phyloP scores from a whole-genome alignment of 2,888 invertebrate species.

The Campoletis raptor region DNA sequence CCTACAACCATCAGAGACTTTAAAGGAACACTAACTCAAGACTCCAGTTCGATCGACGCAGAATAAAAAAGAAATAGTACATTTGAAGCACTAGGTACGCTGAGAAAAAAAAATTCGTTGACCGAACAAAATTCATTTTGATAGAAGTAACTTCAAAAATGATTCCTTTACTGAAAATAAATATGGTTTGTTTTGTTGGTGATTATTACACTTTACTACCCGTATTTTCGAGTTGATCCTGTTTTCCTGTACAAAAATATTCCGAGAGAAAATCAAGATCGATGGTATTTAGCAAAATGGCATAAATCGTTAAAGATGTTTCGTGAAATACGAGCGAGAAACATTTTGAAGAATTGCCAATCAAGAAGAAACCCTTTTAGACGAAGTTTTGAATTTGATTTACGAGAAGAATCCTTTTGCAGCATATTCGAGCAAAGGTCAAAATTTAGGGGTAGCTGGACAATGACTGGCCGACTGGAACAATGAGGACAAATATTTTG shows the following conservation, averaged over 20 bases:
- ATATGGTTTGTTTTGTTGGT: not conserved
- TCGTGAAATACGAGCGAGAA: not conserved
- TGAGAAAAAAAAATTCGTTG: no score
- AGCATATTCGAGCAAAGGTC: constrained; percentile 79
- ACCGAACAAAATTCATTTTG: no score
- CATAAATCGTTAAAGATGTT: constrained; percentile 27
- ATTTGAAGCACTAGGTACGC: not conserved
- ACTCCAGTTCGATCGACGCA: not conserved
- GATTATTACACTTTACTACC: constrained; percentile 76
- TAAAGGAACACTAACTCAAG: not conserved
- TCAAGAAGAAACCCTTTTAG: not conserved
- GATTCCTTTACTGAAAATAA: not conserved
- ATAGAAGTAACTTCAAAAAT: no score
- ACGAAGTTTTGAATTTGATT: constrained; percentile 75
- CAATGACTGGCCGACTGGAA: constrained; percentile 62
- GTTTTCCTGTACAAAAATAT: constrained; percentile 70
- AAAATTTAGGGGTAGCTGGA: constrained; percentile 58
- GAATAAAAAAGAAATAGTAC: not conserved
- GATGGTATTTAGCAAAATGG: constrained; percentile 23
- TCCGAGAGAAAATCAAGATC: constrained; percentile 27
- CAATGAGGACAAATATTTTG: constrained; percentile 64
- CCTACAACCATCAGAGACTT: not conserved
- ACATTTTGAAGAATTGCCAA: not conserved
- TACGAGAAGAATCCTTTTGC: constrained; percentile 80
- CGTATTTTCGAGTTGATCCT: constrained; percentile 79